These are phyloP conservation scores for Callosobruchus maculatus DNA, from an alignment of 2,888 invertebrate genomes.

Conservation along the genomic window DNA sequence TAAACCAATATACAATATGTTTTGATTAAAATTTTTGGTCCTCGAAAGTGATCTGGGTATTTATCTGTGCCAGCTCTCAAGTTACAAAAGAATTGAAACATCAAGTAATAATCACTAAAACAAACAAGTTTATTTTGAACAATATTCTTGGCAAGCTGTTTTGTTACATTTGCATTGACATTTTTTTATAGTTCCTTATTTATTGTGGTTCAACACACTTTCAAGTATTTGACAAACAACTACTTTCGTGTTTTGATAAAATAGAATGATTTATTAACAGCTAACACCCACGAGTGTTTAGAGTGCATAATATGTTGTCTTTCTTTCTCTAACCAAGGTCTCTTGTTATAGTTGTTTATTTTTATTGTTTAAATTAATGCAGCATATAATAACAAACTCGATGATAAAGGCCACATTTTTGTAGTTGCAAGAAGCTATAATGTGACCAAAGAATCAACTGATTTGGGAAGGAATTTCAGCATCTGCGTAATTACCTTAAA, in stretches of 20 bases:
- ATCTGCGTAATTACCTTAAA: no score
- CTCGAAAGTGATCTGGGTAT: neutral
- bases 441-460: neutral
- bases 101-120: neutral
- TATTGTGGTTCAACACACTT: neutral
- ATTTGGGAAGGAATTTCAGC: no score
- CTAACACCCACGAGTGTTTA: neutral
- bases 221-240: neutral
- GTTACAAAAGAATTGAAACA: neutral
- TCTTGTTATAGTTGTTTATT: neutral
- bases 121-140: neutral
- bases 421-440: neutral
- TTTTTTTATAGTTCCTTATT: neutral
- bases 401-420: neutral
- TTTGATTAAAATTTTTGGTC: no score
- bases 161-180: neutral
- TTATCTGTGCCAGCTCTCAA: neutral
- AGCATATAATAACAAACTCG: neutral
- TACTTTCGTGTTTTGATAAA: neutral
- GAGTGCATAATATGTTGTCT: neutral
- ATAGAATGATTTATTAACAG: neutral
- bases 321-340: neutral
- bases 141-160: neutral
- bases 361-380: neutral
- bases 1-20: neutral